phyloP scores from a whole-genome alignment of 2,888 invertebrate species.

The Anarsia innoxiella region DNA sequence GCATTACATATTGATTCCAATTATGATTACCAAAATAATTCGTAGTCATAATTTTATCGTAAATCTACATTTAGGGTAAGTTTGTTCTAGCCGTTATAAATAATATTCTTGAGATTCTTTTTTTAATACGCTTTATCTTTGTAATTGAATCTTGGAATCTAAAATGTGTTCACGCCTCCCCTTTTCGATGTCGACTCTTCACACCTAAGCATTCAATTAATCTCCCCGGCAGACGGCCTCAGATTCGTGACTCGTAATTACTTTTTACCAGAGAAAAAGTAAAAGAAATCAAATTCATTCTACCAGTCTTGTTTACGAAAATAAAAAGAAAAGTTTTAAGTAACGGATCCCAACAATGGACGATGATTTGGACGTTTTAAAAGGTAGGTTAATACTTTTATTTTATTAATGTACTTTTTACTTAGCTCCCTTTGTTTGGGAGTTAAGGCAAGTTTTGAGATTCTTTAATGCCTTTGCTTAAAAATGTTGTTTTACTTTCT shows the following conservation, averaged over 20 bases:
- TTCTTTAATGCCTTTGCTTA: no score
- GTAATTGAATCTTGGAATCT: slow-evolving; percentile 19
- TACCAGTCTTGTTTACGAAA: slow-evolving; percentile 36
- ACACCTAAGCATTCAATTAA: slow-evolving; percentile 73
- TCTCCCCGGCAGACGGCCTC: slow-evolving; percentile 49
- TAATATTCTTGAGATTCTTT: no score
- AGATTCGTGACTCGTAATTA: slow-evolving; percentile 67
- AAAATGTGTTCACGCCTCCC: slow-evolving; percentile 38
- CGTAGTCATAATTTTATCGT: no score
- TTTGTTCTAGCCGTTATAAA: no score
- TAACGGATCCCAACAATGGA: slow-evolving; percentile 53
- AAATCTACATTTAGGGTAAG: no score
- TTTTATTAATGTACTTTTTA: no score
- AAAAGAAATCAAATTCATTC: slow-evolving; percentile 21
- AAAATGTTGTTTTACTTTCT: no score
- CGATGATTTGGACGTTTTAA: slow-evolving; percentile 40
- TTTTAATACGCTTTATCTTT: slow-evolving; percentile 4
- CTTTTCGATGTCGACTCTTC: slow-evolving; percentile 42
- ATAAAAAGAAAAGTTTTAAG: slow-evolving; percentile 35
- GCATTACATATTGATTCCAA: no score
- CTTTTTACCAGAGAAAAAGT: slow-evolving; percentile 54
- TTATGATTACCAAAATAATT: no score
- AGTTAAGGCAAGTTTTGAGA: no score
- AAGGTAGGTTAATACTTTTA: slow-evolving; percentile 6
- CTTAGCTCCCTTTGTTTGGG: no score